Evolutionary conservation across 2,113 vertebrate species (phyloP).

Genomic region (Phylloscopus whistleri): DNA sequence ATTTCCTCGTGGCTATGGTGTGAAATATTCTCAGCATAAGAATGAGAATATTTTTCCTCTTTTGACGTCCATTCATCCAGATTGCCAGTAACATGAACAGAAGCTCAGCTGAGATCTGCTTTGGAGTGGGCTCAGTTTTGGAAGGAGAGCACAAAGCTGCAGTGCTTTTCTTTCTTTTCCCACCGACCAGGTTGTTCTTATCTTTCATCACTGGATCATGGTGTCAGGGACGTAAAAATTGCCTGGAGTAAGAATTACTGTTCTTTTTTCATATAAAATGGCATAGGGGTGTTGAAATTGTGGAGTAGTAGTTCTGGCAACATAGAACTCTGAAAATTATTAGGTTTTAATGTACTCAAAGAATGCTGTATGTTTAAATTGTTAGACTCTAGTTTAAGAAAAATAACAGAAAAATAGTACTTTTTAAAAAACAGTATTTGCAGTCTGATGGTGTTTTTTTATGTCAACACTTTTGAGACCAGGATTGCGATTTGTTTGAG

Average conservation of each 20-base stretch:
- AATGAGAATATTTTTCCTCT: no score
- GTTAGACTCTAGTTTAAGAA: neutral
- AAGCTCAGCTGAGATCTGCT: neutral
- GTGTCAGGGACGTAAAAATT: neutral
- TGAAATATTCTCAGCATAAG: neutral
- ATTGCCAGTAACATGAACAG: neutral
- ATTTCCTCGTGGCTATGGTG: neutral
- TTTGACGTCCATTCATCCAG: neutral
- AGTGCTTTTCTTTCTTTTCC: neutral
- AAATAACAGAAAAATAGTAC: neutral
- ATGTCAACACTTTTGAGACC: neutral
- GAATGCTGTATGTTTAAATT: neutral
- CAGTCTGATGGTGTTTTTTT: neutral
- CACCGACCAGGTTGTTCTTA: neutral
- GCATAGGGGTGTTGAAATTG: neutral
- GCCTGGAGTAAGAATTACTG: neutral
- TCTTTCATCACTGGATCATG: neutral
- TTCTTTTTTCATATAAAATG: neutral
- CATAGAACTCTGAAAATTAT: neutral
- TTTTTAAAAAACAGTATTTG: neutral
- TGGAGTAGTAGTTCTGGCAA: neutral
- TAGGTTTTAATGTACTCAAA: neutral
- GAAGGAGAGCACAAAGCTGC: neutral
- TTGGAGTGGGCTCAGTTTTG: neutral
- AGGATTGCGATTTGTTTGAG: neutral